Base-by-base conservation (phyloP, 2,888 invertebrate species). In the Netelia inedita region DNA sequence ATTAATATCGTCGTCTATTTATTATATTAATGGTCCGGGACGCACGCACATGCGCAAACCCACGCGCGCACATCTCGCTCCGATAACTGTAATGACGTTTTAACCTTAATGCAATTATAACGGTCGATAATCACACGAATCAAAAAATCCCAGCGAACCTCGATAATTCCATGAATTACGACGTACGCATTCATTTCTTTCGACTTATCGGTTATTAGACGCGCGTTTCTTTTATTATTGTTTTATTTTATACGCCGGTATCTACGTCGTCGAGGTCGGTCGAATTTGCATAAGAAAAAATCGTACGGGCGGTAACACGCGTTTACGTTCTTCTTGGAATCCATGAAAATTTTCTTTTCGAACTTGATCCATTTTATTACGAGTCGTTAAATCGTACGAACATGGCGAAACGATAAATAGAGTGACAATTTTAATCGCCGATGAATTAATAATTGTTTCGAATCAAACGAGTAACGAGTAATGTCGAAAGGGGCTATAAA, bases 91-190 rank as follows among this genome's bases (percentile, higher is more conserved):
- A 72, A 73, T 73, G 78, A 78, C 78, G 53, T 59, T 68, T 46
- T 28, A 57, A 69, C 61, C 63, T 55, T 55, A 53, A 69, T 68
- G 61, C 23, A 69, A 74, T 83, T 79, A 79, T 65, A 73, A 68
- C 73, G 59, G 53, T 78, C 19, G n/a, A 72, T 35, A 76, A 59
- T 55, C 10, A 72, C 50, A 59, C 28, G 5, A 28, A 28, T 28
- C 28, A 6, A 28, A 28, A 28, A 71, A 16, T 59, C 61, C n/a
- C 28, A 66, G 76, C 59, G 35, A 19, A 72, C 50, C 21, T 21
- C 61, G 61, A 61, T 61, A 61, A 61, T 28, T 61, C 23, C 53
- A 53, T 53, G 16, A 53, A 53, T 53, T 16, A 53, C n/a, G 53
- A 53, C 14, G n/a, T 6, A n/a, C 53, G 53, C n/a, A n/a, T 16